A percentile compares a stretch with the other conserved stretches of the same genome.
Evolutionary conservation across 2,113 vertebrate genomes (phyloP).

Genomic region (Saiga tatarica): DNA sequence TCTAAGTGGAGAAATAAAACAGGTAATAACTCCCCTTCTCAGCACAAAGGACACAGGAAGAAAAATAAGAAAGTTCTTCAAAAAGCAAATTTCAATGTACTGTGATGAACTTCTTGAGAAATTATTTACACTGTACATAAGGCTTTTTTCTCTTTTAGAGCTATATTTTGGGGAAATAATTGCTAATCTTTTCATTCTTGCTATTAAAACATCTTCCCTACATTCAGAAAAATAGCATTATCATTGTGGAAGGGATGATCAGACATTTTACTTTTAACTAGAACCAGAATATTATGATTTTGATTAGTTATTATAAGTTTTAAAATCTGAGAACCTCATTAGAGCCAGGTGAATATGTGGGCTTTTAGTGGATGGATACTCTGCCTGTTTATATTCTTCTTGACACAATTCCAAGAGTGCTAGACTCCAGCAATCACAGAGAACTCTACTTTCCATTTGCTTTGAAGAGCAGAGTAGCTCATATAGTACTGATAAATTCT

Average conservation of each 20-base stretch:
- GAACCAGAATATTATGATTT: background rate
- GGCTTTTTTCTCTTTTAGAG: background rate
- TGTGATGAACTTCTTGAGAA: background rate
- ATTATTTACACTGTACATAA: background rate
- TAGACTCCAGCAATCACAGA: background rate
- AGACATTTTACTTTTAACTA: constrained; percentile 27
- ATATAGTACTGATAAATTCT: background rate
- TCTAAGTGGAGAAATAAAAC: background rate
- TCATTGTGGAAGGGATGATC: background rate
- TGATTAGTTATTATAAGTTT: constrained; percentile 26
- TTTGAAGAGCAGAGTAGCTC: constrained; percentile 29
- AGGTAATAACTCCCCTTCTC: background rate
- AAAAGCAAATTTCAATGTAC: background rate
- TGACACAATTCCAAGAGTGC: background rate
- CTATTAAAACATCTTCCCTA: background rate
- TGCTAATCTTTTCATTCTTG: constrained; percentile 9
- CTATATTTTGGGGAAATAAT: background rate
- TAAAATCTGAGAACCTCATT: background rate
- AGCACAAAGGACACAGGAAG: background rate
- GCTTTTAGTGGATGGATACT: background rate
- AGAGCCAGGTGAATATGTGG: background rate
- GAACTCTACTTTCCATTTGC: constrained; percentile 36
- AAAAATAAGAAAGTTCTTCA: background rate
- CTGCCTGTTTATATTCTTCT: constrained; percentile 5
- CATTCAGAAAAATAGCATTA: background rate